Evolutionary conservation across 23 tunicate genomes (phyloP), one percentile per base, ranked within the genome.

Genomic region (Diplosoma virens): DNA sequence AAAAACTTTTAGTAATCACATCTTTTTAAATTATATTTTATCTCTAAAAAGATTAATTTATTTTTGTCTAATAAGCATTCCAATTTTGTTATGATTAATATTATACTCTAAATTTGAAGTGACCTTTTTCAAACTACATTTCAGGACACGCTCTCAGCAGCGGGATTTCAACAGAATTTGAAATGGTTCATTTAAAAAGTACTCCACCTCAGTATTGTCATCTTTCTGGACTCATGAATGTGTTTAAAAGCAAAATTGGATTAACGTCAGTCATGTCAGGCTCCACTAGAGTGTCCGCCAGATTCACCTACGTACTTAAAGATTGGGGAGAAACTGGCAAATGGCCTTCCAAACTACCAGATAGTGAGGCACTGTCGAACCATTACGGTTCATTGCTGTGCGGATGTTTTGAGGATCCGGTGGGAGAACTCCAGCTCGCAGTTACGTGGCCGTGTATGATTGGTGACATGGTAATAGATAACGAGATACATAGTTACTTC

Each of bases 361-460:
- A 90, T 50, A 59, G 73, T 48, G 84, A 92, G 7, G 64, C 60
- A 1, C 66, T 88, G 23, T 84, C 97, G 0, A 70, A 33, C 23
- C 69, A 89, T 34, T 92, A 80, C 37, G 77, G 76, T 26, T 65
- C 80, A 0, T 53, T 92, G 29, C 56, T 48, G 37, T 75, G 67
- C 36, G 92, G 92, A 1, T 75, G 79, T 50, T 68, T 79, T n/a
- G 92, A 92, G 1, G 97, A 92, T 35, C 97, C 97, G 25, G 74
- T 92, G 26, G 32, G 47, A 7, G 85, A 92, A 41, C 69, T 92
- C 1, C 92, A 92, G 55, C 68, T 92, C 7, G 85, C 91, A 1
- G 87, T 84, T 0, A 59, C 66, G 78, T 92, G 91, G 97, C 84
- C 91, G 2, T 75, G 81, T 3, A 55, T 81, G 37, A 79, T 76